A percentile compares a stretch with the other conserved stretches of the same genome.
These are phyloP conservation scores for Fratercula arctica DNA, from an alignment of 2,797 vertebrate genomes.

Conservation along the genomic window DNA sequence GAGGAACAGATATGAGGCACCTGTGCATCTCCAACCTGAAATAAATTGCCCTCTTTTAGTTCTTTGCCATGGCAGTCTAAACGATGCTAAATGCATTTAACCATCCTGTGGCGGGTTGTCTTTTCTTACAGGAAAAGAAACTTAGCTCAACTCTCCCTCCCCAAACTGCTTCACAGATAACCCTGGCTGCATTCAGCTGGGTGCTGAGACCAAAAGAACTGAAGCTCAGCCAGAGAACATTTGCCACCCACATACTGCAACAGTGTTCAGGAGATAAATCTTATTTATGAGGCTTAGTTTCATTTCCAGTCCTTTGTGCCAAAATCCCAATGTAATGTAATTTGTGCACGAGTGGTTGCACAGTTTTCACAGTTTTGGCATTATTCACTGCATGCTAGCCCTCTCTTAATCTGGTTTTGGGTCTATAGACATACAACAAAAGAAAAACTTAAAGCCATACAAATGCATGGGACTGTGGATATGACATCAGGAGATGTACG, in stretches of 20 bases:
- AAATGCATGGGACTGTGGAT: not conserved
- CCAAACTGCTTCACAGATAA: not conserved
- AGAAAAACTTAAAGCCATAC: not conserved
- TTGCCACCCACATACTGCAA: constrained; percentile 51
- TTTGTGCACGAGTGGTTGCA: not conserved
- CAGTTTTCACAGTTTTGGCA: not conserved
- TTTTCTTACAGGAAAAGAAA: not conserved
- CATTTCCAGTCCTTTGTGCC: constrained; percentile 31
- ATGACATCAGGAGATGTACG: not conserved
- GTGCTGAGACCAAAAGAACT: constrained; percentile 7
- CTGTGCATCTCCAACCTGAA: not conserved
- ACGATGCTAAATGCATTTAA: not conserved
- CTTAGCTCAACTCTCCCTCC: not conserved
- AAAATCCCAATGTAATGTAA: not conserved
- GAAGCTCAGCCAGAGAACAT: constrained; percentile 44
- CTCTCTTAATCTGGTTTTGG: not conserved
- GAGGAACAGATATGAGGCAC: not conserved
- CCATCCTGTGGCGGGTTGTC: not conserved
- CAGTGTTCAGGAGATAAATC: constrained; percentile 20
- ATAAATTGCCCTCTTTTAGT: not conserved
- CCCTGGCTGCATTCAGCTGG: not conserved
- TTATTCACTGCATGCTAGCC: not conserved
- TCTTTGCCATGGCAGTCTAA: not conserved
- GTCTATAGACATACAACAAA: not conserved
- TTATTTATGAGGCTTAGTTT: constrained; percentile 44